Evolutionary conservation across 1,140 invertebrate species (phyloP).

Genomic region (Lordiphosa stackelbergi): DNA sequence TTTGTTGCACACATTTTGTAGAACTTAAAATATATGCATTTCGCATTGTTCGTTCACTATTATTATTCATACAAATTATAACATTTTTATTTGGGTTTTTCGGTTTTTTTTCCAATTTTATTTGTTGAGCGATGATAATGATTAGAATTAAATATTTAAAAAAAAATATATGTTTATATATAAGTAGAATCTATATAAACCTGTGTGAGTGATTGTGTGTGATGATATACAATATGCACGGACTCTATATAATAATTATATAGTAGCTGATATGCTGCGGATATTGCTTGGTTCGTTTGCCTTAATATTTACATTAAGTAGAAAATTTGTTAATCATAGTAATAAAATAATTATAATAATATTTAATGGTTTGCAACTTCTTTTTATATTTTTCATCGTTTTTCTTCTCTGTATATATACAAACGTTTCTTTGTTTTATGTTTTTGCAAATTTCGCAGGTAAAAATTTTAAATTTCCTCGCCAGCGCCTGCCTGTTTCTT

Average conservation of each 20-base stretch:
- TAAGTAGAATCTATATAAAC: too few relatives aligned
- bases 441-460: constrained; percentile 20
- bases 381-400: neutral
- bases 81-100: neutral
- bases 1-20: constrained; percentile 49
- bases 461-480: constrained; percentile 29
- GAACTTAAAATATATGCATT: constrained; percentile 49
- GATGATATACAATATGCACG: constrained; percentile 44
- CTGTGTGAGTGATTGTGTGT: constrained; percentile 18
- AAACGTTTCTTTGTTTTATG: constrained; percentile 9
- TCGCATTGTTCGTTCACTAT: constrained; percentile 23
- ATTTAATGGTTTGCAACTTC: constrained; percentile 31
- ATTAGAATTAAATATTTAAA: constrained; percentile 33
- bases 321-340: constrained; percentile 58
- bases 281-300: constrained; percentile 49
- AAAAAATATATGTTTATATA: constrained; percentile 17
- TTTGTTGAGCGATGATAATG: constrained; percentile 9
- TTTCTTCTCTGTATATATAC: constrained; percentile 39
- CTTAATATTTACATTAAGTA: constrained; percentile 73
- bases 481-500: constrained; percentile 11
- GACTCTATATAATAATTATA: constrained; percentile 44
- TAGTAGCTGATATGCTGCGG: constrained; percentile 60
- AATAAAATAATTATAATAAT: constrained; percentile 16
- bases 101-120: constrained; percentile 5
- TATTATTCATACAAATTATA: neutral